These are phyloP conservation scores for Marronus borbonicus DNA, from an alignment of 2,888 invertebrate genomes.

Conservation along the genomic window DNA sequence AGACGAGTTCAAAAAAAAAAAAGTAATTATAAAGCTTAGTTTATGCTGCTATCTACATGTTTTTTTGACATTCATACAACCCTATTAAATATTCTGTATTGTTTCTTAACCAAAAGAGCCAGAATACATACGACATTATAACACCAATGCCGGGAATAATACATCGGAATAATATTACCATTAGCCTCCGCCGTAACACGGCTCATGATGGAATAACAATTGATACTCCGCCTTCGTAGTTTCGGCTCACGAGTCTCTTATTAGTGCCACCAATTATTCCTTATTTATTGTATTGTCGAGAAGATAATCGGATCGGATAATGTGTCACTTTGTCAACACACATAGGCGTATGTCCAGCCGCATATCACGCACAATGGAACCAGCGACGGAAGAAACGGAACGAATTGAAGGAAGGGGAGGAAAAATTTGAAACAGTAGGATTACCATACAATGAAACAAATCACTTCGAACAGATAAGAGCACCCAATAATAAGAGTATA, in stretches of 20 bases:
- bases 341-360: conserved; percentile 7
- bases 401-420: not conserved
- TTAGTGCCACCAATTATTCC: conserved; percentile 51
- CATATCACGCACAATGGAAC: not conserved
- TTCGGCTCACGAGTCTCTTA: conserved; percentile 50
- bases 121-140: too few species aligned
- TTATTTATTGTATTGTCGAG: conserved; percentile 42
- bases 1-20: too few species aligned
- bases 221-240: conserved; percentile 50
- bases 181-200: not conserved
- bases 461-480: not conserved
- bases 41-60: too few species aligned
- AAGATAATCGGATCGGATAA: conserved; percentile 36
- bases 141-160: too few species aligned
- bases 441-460: conserved; percentile 4
- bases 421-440: not conserved
- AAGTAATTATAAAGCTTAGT: too few species aligned
- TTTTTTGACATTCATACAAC: too few species aligned
- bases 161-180: not conserved
- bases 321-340: conserved; percentile 44
- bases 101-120: too few species aligned
- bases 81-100: too few species aligned
- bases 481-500: too few species aligned
- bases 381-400: not conserved
- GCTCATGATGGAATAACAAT: conserved; percentile 51